Evolutionary conservation across 2,113 vertebrate species (phyloP), one percentile per base, ranked within the genome.

Genomic region (Anser cygnoides): DNA sequence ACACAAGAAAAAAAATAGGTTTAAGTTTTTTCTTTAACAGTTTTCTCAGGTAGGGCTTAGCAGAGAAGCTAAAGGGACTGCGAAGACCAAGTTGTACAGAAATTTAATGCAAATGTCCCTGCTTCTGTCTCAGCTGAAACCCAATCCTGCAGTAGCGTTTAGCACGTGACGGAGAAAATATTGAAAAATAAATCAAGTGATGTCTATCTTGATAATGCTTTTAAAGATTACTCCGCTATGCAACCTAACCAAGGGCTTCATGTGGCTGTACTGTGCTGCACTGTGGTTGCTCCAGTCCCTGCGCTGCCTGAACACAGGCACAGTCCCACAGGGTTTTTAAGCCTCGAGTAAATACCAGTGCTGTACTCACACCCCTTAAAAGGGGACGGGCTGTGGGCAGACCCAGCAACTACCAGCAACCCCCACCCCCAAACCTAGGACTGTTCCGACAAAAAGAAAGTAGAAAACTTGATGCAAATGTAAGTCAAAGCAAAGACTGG

Each of bases 101-200:
- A 95, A 87, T 81, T 16, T 16, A 91, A 87, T 59, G 70, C 46
- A 71, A 93, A 91, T 67, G 43, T 77, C 76, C 66, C 85, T 86
- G 74, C 85, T 37, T 68, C 61, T 59, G 4, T 71, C 87, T 96
- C 84, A 44, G 87, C 58, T 74, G 73, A 92, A 92, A 91, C 37
- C 67, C 82, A 63, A 43, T 78, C 89, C 89, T 92, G 80, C 5
- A 17, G 91, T 84, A 59, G 22, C 21, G 59, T 61, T 84, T 75
- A 77, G 91, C 87, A 77, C 86, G 89, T 79, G 89, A 96, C 0
- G 0, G 86, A 72, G 87, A 67, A 92, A 95, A 91, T 68, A 86
- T 87, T 75, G 54, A 52, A 94, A 88, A 81, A 67, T 75, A 68
- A 62, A 94, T 92, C 85, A 87, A 93, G 83, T 74, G 83, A 95